A percentile compares a stretch with the other conserved stretches of the same genome.
phyloP scores from a whole-genome alignment of 2,113 vertebrate genomes.

The Pseudorasbora parva region DNA sequence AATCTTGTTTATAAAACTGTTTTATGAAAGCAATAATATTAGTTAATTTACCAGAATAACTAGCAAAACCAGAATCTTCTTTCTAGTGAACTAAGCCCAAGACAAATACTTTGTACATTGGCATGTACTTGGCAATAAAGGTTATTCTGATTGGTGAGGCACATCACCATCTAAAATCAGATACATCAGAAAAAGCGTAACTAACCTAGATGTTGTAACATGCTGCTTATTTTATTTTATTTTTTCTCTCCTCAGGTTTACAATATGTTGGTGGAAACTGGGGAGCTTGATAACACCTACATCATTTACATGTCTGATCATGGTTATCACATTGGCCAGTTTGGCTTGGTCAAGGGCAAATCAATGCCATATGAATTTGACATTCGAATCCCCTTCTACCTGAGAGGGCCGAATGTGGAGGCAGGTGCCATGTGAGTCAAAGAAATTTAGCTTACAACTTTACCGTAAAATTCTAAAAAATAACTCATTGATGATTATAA shows the following conservation, averaged over 20 bases:
- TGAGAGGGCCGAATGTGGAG: slow-evolving; percentile 93
- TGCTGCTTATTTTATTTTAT: slow-evolving; percentile 9
- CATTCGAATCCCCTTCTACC: slow-evolving; percentile 93
- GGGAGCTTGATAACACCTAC: slow-evolving; percentile 94
- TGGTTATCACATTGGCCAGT: slow-evolving; percentile 97
- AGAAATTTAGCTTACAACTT: background rate
- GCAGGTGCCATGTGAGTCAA: slow-evolving; percentile 87
- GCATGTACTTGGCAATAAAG: no score
- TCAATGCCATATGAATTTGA: slow-evolving; percentile 99
- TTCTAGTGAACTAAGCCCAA: no score
- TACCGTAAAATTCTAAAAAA: background rate
- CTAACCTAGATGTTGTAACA: slow-evolving; percentile 46
- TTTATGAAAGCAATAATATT: no score
- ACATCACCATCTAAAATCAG: no score
- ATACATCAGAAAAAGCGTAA: background rate
- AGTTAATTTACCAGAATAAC: no score
- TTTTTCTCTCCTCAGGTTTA: slow-evolving; percentile 80
- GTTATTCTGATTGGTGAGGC: no score
- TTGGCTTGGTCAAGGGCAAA: slow-evolving; percentile 96
- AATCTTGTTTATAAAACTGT: no score
- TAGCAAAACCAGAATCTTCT: no score
- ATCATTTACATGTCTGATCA: slow-evolving; percentile 96
- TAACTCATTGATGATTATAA: background rate
- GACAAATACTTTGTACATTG: no score
- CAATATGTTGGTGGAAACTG: slow-evolving; percentile 87